phyloP scores from a whole-genome alignment of 23 tunicate genomes.

The Ciona savignyi region DNA sequence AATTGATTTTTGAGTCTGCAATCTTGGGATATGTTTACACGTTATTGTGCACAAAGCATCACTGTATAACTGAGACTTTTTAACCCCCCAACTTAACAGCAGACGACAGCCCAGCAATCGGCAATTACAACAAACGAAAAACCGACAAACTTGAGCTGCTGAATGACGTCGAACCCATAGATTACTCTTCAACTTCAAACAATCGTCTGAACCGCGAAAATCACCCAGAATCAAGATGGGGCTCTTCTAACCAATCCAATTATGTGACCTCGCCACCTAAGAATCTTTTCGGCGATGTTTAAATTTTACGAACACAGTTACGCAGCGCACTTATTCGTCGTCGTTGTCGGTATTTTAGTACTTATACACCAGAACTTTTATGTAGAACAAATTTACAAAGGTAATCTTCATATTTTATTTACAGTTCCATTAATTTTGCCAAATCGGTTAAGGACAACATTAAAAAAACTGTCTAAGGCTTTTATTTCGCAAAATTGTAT shows the following conservation, averaged over 20 bases:
- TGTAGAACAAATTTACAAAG: too few species aligned
- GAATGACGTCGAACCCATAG: slow-evolving; percentile 52
- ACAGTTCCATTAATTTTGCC: too few species aligned
- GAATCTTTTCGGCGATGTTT: background rate
- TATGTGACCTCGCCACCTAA: background rate
- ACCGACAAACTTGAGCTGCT: slow-evolving; percentile 54
- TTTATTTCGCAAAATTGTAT: too few species aligned
- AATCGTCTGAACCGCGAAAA: background rate
- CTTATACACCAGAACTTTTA: too few species aligned
- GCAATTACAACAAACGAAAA: slow-evolving; percentile 25
- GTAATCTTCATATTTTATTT: too few species aligned
- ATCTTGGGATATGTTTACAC: background rate
- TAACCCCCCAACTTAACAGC: too few species aligned
- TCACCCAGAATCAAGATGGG: slow-evolving; percentile 14
- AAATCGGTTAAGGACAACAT: too few species aligned
- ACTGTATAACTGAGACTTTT: background rate
- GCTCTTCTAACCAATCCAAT: background rate
- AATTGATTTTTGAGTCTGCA: background rate
- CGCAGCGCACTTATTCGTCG: too few species aligned
- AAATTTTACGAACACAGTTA: too few species aligned
- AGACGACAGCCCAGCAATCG: background rate
- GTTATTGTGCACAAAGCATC: background rate
- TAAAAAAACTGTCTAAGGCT: too few species aligned
- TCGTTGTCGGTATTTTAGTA: too few species aligned
- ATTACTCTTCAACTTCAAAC: slow-evolving; percentile 35